Evolutionary conservation across 2,888 invertebrate species (phyloP), one percentile per base, ranked within the genome.

Genomic region (Pollenia griseotomentosa): DNA sequence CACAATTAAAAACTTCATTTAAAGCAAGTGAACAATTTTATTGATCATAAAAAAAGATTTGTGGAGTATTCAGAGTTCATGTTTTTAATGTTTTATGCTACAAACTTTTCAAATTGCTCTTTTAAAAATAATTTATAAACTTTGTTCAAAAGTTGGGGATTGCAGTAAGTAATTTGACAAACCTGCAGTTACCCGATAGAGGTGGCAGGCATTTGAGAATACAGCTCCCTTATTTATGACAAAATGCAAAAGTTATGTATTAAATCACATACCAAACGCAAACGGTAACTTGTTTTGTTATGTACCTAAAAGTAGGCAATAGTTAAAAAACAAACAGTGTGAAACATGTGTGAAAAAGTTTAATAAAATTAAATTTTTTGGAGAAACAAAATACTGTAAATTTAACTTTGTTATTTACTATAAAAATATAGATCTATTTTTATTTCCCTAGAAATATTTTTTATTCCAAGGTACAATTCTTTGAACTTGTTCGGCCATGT

Each of bases 401-500:
- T 33, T 33, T 33, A 4, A 33, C 2, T 2, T 33, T 33, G 33
- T 33, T 33, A 2, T 33, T 33, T 2, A 4, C 33, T 33, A 33
- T 33, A 33, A 33, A 33, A 33, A 33, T 6, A 33, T 33, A 6
- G 33, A 33, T 3, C 33, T 33, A 33, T 33, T 33, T 33, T 33
- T 4, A 33, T 46, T 40, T 63, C 19, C 4, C 9, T 63, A 44
- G 12, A 55, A 55, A 19, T 44, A 44, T 46, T 73, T 59, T 8
- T 23, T 9, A 73, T 23, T 57, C 16, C 16, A 70, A 11, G 16
- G 2, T 11, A 57, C 44, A 73, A 12, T 44, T 71, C 9, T 55
- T 71, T 16, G 2, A 59, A 59, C 33, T 59, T 7, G 23, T 46
- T 44, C 55, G 40, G 70, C 55, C 71, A 55, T 71, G 57, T 71